Conservation (phyloP, 2,113 vertebrate genomes). For the Pteronura brasiliensis region DNA sequence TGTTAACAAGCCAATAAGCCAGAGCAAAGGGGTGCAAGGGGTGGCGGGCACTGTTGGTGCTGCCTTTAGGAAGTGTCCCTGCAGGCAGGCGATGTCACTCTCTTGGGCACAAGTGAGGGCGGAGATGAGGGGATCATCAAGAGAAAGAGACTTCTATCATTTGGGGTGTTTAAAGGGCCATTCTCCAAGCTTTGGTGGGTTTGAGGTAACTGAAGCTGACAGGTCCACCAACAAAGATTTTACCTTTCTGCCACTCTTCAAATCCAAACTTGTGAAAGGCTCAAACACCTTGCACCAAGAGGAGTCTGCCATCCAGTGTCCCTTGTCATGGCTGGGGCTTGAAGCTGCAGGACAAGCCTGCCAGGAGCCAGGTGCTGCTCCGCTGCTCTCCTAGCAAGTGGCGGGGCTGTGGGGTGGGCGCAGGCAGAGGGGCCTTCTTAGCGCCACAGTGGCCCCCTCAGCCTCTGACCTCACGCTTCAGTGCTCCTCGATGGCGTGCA, state of each 20-base stretch:
- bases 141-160: not conserved
- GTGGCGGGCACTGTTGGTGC: not conserved
- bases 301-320: not conserved
- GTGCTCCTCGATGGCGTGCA: not conserved
- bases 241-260: not conserved
- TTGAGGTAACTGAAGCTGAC: not conserved
- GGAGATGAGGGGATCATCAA: not conserved
- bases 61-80: not conserved
- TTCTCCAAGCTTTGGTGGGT: not conserved
- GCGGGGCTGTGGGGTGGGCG: rapidly evolving
- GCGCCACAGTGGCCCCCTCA: not conserved
- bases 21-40: not conserved
- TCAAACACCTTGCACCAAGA: not conserved
- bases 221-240: not conserved
- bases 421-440: too few species aligned
- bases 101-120: not conserved
- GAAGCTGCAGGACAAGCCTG: not conserved
- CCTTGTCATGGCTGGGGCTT: not conserved
- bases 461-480: not conserved
- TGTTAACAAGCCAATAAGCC: not conserved
- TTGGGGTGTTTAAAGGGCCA: not conserved
- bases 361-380: not conserved
- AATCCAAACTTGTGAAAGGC: not conserved
- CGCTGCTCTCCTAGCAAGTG: not conserved
- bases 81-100: not conserved